These are phyloP conservation scores for Saturnia japonica DNA, from an alignment of 2,888 invertebrate genomes.

Conservation along the genomic window DNA sequence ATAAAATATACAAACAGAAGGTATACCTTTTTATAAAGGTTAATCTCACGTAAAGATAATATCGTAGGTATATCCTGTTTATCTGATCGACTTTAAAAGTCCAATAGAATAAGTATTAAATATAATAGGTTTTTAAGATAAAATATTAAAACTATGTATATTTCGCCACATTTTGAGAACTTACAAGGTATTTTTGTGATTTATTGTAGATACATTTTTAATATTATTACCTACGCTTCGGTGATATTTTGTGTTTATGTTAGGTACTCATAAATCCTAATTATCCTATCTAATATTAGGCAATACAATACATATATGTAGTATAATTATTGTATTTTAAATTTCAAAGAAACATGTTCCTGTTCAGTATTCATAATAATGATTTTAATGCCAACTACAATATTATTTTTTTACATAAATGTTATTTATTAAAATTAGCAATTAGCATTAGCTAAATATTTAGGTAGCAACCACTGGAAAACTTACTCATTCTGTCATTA, in stretches of 20 bases:
- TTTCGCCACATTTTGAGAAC: slow-evolving; percentile 4
- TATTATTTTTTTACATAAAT: neutral
- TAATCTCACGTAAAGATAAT: neutral
- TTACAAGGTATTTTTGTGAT: slow-evolving; percentile 12
- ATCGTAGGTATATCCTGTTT: neutral
- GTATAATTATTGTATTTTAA: neutral
- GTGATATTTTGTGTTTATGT: slow-evolving; percentile 5
- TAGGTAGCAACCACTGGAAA: neutral
- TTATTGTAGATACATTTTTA: neutral
- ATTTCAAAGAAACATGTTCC: neutral
- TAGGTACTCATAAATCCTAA: neutral
- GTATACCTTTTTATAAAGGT: neutral
- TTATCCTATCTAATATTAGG: neutral
- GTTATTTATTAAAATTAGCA: neutral
- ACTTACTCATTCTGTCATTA: neutral
- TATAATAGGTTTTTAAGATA: neutral
- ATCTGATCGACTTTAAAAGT: neutral
- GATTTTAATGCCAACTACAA: neutral
- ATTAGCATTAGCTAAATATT: neutral
- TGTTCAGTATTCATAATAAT: neutral
- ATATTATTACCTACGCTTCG: neutral
- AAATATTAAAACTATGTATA: neutral
- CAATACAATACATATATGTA: neutral
- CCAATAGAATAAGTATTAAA: slow-evolving; percentile 2
- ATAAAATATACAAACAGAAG: neutral